phyloP scores from a whole-genome alignment of 1,140 invertebrate species.

The Condylostylus longicornis region DNA sequence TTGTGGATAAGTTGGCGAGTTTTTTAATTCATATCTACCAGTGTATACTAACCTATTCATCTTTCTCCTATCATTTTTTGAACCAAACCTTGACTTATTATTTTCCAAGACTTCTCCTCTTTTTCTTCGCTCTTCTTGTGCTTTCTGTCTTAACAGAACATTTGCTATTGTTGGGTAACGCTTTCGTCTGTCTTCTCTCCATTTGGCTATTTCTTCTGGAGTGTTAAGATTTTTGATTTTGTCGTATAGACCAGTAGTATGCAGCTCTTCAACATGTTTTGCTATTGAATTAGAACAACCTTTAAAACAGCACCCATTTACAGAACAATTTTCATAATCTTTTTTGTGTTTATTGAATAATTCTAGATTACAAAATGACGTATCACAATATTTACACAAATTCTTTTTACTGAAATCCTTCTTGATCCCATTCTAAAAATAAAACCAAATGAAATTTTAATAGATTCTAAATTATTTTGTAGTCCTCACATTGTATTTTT shows the following conservation, averaged over 20 bases:
- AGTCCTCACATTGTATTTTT: slow-evolving; percentile 32
- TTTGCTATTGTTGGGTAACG: slow-evolving; percentile 56
- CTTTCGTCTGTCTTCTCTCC: slow-evolving; percentile 62
- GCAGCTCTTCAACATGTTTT: slow-evolving; percentile 66
- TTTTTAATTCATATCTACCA: no score
- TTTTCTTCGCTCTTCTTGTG: slow-evolving; percentile 46
- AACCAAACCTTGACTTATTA: slow-evolving; percentile 33
- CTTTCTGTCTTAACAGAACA: slow-evolving; percentile 46
- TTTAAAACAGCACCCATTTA: slow-evolving; percentile 65
- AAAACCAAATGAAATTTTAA: not conserved
- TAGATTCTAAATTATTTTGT: slow-evolving; percentile 27
- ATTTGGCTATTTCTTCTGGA: slow-evolving; percentile 66
- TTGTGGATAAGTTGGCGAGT: no score
- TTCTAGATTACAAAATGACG: slow-evolving; percentile 44
- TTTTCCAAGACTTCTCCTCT: slow-evolving; percentile 49
- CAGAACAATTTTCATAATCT: slow-evolving; percentile 56
- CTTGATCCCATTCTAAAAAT: not conserved
- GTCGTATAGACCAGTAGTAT: slow-evolving; percentile 58
- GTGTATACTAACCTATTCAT: no score
- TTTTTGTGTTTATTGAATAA: slow-evolving; percentile 46
- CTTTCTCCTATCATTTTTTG: slow-evolving; percentile 19
- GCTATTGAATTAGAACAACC: slow-evolving; percentile 63
- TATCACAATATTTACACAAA: slow-evolving; percentile 61
- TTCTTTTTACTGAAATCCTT: slow-evolving; percentile 16
- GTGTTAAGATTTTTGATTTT: slow-evolving; percentile 56